Evolutionary conservation across 1,140 invertebrate genomes (phyloP).

Genomic region (Halesus radiatus): DNA sequence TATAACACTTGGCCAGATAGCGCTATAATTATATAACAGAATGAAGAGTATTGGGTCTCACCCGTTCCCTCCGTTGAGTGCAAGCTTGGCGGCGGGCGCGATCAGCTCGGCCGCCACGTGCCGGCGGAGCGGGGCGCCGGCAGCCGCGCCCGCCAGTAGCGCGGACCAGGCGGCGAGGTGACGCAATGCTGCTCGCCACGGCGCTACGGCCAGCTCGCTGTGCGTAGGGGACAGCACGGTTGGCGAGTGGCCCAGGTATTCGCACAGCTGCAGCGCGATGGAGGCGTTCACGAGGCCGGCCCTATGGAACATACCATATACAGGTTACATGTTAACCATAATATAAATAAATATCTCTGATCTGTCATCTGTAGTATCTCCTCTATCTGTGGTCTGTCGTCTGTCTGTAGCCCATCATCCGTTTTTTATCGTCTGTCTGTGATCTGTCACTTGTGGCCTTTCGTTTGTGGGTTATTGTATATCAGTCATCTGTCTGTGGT

Average conservation of each 20-base stretch:
- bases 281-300: constrained; percentile 80
- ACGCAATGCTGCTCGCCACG: constrained; percentile 47
- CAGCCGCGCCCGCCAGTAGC: constrained; percentile 51
- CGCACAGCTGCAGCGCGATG: constrained; percentile 77
- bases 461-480: no score
- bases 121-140: constrained; percentile 41
- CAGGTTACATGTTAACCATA: no score
- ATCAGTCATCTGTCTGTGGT: no score
- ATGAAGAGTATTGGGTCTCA: background rate
- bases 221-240: background rate
- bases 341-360: no score
- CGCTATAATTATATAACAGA: no score
- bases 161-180: constrained; percentile 49
- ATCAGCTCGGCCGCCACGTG: constrained; percentile 32
- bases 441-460: no score
- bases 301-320: constrained; percentile 65
- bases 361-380: no score
- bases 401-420: no score
- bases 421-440: no score
- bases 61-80: constrained; percentile 2
- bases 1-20: no score
- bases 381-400: no score
- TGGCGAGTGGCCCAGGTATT: constrained; percentile 72
- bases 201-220: constrained; percentile 41
- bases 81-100: constrained; percentile 11